These are phyloP conservation scores for Acanthoscelides obtectus DNA, from an alignment of 2,888 invertebrate species.

Conservation along the genomic window DNA sequence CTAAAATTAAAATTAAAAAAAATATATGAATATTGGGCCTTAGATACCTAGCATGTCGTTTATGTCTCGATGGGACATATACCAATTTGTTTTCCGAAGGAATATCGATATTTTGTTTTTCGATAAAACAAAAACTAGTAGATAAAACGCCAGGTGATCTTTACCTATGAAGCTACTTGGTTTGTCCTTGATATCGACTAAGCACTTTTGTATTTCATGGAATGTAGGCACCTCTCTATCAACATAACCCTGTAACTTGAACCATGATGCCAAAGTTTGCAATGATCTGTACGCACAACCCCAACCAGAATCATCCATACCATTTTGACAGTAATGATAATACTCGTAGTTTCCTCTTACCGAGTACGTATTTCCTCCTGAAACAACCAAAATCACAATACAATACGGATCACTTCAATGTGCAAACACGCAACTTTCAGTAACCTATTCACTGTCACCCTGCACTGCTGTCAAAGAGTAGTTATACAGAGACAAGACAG, in stretches of 20 bases:
- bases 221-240: slow-evolving; percentile 74
- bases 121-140: too few relatives aligned
- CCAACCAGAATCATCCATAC: slow-evolving; percentile 96
- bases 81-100: too few relatives aligned
- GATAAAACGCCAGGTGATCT: too few relatives aligned
- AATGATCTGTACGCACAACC: slow-evolving; percentile 98
- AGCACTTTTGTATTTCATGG: slow-evolving; percentile 84
- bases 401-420: too few relatives aligned
- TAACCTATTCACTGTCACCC: too few relatives aligned
- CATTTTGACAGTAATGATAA: slow-evolving; percentile 95
- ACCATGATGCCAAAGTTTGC: slow-evolving; percentile 97
- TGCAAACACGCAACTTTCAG: too few relatives aligned
- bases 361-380: slow-evolving; percentile 51
- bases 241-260: slow-evolving; percentile 77
- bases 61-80: too few relatives aligned
- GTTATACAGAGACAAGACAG: too few relatives aligned
- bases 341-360: slow-evolving; percentile 88
- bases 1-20: slow-evolving; percentile 51
- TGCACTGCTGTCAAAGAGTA: too few relatives aligned
- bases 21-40: too few relatives aligned
- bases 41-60: too few relatives aligned
- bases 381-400: background rate
- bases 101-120: too few relatives aligned
- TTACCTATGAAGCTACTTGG: slow-evolving; percentile 59
- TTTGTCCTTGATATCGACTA: slow-evolving; percentile 94